Percentiles rank a stretch among this genome's conserved stretches.
Evolutionary conservation across 2,888 invertebrate species (phyloP).

Genomic region (Macaria notata): DNA sequence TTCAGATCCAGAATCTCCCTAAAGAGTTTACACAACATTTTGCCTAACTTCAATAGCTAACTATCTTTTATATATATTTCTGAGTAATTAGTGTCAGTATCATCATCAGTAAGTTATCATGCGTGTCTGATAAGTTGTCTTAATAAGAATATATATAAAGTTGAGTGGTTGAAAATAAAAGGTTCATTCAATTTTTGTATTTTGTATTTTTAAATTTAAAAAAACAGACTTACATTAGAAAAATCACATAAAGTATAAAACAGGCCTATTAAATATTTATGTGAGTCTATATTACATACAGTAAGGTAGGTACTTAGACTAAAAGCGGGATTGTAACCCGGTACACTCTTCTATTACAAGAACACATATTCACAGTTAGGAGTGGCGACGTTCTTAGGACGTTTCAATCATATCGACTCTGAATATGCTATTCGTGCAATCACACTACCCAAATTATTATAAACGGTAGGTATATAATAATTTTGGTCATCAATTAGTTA

Average conservation of each 20-base stretch:
- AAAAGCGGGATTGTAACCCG: slow-evolving; percentile 81
- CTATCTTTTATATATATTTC: too few species aligned
- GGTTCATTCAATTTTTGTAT: slow-evolving; percentile 45
- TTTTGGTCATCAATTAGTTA: slow-evolving; percentile 62
- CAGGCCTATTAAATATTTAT: slow-evolving; percentile 81
- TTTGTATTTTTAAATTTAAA: slow-evolving; percentile 76
- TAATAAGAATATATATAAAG: not conserved
- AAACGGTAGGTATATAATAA: slow-evolving; percentile 28
- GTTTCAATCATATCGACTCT: slow-evolving; percentile 37
- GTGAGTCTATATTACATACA: slow-evolving; percentile 82
- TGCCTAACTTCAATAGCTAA: too few species aligned
- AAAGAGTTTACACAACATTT: too few species aligned
- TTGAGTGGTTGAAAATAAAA: slow-evolving; percentile 10
- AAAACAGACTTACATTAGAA: slow-evolving; percentile 81
- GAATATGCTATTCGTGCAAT: slow-evolving; percentile 68
- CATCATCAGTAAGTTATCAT: too few species aligned
- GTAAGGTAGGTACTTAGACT: slow-evolving; percentile 79
- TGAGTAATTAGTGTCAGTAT: too few species aligned
- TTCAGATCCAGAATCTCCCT: too few species aligned
- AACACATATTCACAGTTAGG: slow-evolving; percentile 62
- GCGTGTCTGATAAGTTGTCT: too few species aligned
- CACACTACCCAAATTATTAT: slow-evolving; percentile 61
- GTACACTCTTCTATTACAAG: slow-evolving; percentile 75
- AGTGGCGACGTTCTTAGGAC: not conserved
- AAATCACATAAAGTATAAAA: slow-evolving; percentile 81